Evolutionary conservation across 2,113 vertebrate genomes (phyloP).

Genomic region (Speoplatyrhinus poulsoni): DNA sequence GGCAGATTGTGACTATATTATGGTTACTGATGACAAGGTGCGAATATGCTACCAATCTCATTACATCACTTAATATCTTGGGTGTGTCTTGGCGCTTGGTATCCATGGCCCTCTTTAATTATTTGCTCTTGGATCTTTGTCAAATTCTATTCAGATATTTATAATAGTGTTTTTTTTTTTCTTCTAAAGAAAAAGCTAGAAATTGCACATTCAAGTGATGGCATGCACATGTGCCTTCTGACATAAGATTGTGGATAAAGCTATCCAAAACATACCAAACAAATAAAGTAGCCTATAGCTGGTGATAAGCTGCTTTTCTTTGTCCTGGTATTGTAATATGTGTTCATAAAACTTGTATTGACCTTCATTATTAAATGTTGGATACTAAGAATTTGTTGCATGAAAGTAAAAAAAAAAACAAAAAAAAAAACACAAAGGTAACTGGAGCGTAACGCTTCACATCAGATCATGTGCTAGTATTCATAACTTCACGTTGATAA

Average conservation of each 20-base stretch:
- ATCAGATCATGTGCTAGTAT: too few species aligned
- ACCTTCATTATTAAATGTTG: slow-evolving; percentile 55
- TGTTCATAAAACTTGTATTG: slow-evolving; percentile 30
- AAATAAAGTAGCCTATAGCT: background rate
- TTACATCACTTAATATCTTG: too few species aligned
- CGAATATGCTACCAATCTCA: too few species aligned
- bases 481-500: too few species aligned
- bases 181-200: too few species aligned
- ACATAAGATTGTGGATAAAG: slow-evolving; percentile 34
- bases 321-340: slow-evolving; percentile 24
- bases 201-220: slow-evolving; percentile 3
- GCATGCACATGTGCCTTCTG: slow-evolving; percentile 44
- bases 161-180: background rate
- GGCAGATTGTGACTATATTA: too few species aligned
- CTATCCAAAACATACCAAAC: slow-evolving; percentile 19
- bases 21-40: too few species aligned
- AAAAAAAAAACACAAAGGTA: background rate
- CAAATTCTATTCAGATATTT: background rate
- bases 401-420: background rate
- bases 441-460: background rate
- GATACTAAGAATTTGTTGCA: slow-evolving; percentile 7
- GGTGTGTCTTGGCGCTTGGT: too few species aligned
- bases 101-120: background rate
- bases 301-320: slow-evolving; percentile 1
- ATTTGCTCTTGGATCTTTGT: background rate